These are phyloP conservation scores for Atrichornis clamosus DNA, from an alignment of 2,113 vertebrate species.

Conservation along the genomic window DNA sequence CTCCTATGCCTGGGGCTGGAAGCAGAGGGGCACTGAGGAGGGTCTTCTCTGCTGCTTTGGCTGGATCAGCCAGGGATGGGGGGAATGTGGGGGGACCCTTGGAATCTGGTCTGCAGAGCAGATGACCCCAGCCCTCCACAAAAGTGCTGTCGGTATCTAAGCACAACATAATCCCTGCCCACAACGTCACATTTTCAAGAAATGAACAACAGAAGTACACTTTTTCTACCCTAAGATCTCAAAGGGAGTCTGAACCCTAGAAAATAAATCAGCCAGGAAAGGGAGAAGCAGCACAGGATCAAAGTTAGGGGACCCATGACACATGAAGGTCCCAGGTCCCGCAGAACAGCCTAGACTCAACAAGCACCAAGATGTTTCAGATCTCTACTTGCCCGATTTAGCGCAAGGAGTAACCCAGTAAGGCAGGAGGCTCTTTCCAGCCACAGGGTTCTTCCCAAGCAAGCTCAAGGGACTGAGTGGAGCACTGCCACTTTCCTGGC, in stretches of 20 bases:
- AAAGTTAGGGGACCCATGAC: not conserved
- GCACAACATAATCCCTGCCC: not conserved
- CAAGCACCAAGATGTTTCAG: not conserved
- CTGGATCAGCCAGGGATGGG: not conserved
- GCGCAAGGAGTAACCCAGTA: too few relatives aligned
- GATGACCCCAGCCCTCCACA: not conserved
- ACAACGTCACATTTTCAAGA: rapidly evolving
- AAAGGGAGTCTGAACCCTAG: not conserved
- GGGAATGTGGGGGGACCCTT: not conserved
- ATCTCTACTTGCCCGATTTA: not conserved
- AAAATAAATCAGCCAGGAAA: not conserved
- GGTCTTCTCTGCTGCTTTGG: not conserved
- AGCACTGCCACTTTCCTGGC: not conserved
- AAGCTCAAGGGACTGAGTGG: not conserved
- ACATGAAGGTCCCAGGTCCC: not conserved
- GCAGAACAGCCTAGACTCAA: too few relatives aligned
- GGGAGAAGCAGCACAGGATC: not conserved
- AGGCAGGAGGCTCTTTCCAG: not conserved
- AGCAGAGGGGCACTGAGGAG: not conserved
- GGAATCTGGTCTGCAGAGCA: not conserved
- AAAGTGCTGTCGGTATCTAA: rapidly evolving
- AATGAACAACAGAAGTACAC: not conserved
- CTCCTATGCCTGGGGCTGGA: not conserved
- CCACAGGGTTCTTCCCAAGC: not conserved
- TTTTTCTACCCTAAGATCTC: not conserved